Percentiles rank a stretch among this genome's conserved stretches.
Conservation (phyloP, 2,888 invertebrate genomes). For the Papilio protenor region DNA sequence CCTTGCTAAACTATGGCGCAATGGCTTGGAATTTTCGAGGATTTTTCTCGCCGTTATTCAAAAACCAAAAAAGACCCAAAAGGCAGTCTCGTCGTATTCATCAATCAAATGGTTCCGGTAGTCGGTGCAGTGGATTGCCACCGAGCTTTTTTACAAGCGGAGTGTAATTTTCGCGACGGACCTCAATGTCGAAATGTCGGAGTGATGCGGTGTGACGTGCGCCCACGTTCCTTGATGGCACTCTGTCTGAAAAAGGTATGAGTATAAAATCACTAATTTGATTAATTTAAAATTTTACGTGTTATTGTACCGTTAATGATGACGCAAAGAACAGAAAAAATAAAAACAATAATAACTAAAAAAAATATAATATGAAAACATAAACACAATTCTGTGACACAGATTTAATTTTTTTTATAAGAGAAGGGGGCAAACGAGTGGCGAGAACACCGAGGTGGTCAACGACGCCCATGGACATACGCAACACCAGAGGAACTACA, state of each 20-base stretch:
- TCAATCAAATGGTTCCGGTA: constrained; percentile 56
- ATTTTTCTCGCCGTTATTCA: constrained; percentile 11
- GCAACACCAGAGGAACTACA: too few relatives aligned
- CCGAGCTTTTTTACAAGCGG: constrained; percentile 46
- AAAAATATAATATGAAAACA: not conserved
- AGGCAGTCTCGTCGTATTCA: constrained; percentile 20
- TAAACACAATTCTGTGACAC: not conserved
- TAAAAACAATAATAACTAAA: not conserved
- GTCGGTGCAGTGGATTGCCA: constrained; percentile 55
- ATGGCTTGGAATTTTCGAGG: not conserved
- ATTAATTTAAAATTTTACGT: constrained; percentile 4
- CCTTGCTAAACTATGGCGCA: not conserved
- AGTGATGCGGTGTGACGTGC: constrained; percentile 66
- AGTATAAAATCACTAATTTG: constrained; percentile 2
- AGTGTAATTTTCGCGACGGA: constrained; percentile 70
- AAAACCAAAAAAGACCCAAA: constrained; percentile 7
- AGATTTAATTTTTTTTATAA: too few relatives aligned
- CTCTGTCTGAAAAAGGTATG: constrained; percentile 22
- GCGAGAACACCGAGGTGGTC: too few relatives aligned
- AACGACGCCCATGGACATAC: too few relatives aligned
- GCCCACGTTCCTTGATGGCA: constrained; percentile 64
- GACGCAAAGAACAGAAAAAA: not conserved
- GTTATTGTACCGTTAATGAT: not conserved
- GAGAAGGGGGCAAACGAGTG: too few relatives aligned
- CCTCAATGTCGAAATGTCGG: constrained; percentile 69